Base-by-base conservation (phyloP, 1,140 invertebrate genomes). In the Plodia interpunctella region DNA sequence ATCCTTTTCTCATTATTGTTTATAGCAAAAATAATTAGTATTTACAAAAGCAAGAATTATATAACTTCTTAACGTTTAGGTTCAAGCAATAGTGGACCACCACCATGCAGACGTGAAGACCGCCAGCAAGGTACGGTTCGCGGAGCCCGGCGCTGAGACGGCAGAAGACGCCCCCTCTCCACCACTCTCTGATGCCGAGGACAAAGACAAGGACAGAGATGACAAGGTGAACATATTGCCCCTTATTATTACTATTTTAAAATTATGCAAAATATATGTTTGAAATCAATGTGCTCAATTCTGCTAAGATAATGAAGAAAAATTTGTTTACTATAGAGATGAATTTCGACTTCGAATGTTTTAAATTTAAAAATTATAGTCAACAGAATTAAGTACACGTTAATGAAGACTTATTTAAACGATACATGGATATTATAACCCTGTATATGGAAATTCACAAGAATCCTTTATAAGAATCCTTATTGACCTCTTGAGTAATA, bases 51-150 rank as follows among this genome's bases (percentile, higher is more conserved):
- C 9, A 5, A 3, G 32, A 35, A 11, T 1, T 44, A 44, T 5
- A 10, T n/a, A 44, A 15, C 13, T 44, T 13, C 38, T 5, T 6
- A 44, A 44, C 44, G 13, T 52, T 59, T 76, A 97, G 96, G 96
- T 97, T 25, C 96, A 98, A 92, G 94, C 95, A 19, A 97, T 98
- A 70, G 94, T 98, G 32, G 97, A 98, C 87, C 95, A 97, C 75
- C 95, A 97, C 81, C 95, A 97, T 83, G 92, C 93, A 52, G 93
- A 94, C 70, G 92, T 93, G 49, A 95, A 95, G 90, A 93, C 94
- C 25, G 92, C 94, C 4, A 95, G 94, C 49, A 97, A 97, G 90
- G 96, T 97, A 35, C 92, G 96, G 56, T 97, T 97, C 90, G 94
- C 96, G 73, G 96, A 97, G 77, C 94, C 94, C 51, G 78, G 80